Evolutionary conservation across 2,113 vertebrate species (phyloP).

Genomic region (Colinus virginianus): DNA sequence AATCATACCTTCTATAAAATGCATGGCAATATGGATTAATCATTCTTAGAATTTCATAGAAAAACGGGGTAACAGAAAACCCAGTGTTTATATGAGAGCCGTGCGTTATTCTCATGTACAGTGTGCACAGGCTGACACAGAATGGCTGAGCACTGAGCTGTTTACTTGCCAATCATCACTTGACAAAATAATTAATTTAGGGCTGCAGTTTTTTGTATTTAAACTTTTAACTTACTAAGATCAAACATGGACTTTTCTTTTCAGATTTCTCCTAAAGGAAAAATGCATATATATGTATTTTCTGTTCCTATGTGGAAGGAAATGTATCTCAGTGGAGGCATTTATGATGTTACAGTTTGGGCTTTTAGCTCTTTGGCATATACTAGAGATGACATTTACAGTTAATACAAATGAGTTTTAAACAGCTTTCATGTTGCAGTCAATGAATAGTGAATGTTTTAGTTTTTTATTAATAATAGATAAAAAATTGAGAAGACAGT

Average conservation of each 20-base stretch:
- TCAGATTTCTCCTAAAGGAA: background rate
- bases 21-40: background rate
- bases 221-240: background rate
- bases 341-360: background rate
- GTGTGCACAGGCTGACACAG: background rate
- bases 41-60: background rate
- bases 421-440: background rate
- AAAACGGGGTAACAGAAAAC: background rate
- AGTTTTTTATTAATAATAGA: background rate
- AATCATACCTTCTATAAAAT: slow-evolving; percentile 51
- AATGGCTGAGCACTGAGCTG: background rate
- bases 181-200: background rate
- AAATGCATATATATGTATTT: background rate
- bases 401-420: background rate
- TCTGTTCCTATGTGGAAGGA: background rate
- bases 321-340: background rate
- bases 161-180: background rate
- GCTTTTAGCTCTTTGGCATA: background rate
- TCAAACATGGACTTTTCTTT: background rate
- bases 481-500: background rate
- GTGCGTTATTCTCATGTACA: background rate
- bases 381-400: background rate
- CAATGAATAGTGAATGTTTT: background rate
- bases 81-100: background rate
- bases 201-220: background rate